phyloP scores from a whole-genome alignment of 2,113 vertebrate genomes.

The Galbula dea region DNA sequence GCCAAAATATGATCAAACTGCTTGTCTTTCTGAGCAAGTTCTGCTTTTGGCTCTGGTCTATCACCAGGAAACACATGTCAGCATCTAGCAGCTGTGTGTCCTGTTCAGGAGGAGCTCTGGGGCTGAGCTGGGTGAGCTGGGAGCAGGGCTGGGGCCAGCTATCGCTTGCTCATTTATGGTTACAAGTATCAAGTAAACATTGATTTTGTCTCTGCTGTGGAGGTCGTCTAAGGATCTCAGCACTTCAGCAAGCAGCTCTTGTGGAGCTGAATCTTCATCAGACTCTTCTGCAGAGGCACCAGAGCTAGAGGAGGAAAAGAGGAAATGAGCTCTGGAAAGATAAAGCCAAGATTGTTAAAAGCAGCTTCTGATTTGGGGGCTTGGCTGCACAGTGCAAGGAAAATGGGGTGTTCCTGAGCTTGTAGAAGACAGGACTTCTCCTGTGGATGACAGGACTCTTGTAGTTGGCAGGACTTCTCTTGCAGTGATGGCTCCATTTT shows the following conservation, averaged over 20 bases:
- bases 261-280: not conserved
- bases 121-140: accelerated
- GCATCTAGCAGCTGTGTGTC: not conserved
- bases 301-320: not conserved
- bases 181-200: not conserved
- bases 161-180: not conserved
- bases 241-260: not conserved
- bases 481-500: not conserved
- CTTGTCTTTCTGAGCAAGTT: not conserved
- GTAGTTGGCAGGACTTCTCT: not conserved
- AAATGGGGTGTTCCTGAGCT: not conserved
- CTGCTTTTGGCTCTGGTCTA: slow-evolving; percentile 14
- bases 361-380: not conserved
- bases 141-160: not conserved
- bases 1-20: not conserved
- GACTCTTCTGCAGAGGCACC: not conserved
- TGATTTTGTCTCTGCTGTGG: not conserved
- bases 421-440: not conserved
- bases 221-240: not conserved
- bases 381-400: not conserved
- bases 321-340: not conserved
- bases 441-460: not conserved
- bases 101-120: not conserved
- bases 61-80: slow-evolving; percentile 30
- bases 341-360: not conserved